Conservation (phyloP, 2,113 vertebrate species). For the Toxotes jaculatrix region DNA sequence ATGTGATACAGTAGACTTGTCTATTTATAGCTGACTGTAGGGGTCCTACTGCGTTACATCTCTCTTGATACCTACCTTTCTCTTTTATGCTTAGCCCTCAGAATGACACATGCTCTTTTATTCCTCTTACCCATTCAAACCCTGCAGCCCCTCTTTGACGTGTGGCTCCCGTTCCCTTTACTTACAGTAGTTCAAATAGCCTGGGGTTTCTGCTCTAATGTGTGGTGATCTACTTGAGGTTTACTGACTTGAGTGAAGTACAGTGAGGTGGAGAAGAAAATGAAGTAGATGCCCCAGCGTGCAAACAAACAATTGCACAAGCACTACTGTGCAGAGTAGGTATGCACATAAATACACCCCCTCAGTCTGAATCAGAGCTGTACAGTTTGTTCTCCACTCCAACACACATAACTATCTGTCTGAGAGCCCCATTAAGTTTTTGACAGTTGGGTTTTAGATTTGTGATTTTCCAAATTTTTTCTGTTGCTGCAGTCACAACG, state of each 20-base stretch:
- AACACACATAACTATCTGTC: constrained; percentile 23
- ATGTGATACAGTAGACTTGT: neutral
- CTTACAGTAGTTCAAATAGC: constrained; percentile 25
- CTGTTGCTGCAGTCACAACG: neutral
- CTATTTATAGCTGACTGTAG: constrained; percentile 21
- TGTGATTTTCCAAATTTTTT: constrained; percentile 1
- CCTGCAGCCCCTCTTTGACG: constrained; percentile 11
- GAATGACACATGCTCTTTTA: constrained; percentile 6
- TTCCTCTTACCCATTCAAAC: constrained; percentile 38
- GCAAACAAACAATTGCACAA: constrained; percentile 60
- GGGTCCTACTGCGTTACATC: neutral
- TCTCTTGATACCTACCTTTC: constrained; percentile 21
- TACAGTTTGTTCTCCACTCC: constrained; percentile 26
- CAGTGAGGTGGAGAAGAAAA: neutral
- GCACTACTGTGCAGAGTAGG: constrained; percentile 30
- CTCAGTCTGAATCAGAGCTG: constrained; percentile 45
- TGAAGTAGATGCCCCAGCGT: constrained; percentile 8
- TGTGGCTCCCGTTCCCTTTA: constrained; percentile 9
- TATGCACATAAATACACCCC: constrained; percentile 54
- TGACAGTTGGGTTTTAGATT: constrained; percentile 3
- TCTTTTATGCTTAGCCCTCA: neutral
- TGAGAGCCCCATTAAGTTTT: constrained; percentile 5
- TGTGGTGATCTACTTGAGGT: neutral
- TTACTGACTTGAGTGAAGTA: constrained; percentile 10
- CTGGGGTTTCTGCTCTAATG: constrained; percentile 26